Evolutionary conservation across 2,113 vertebrate genomes (phyloP).

Genomic region (Onychostoma macrolepis): DNA sequence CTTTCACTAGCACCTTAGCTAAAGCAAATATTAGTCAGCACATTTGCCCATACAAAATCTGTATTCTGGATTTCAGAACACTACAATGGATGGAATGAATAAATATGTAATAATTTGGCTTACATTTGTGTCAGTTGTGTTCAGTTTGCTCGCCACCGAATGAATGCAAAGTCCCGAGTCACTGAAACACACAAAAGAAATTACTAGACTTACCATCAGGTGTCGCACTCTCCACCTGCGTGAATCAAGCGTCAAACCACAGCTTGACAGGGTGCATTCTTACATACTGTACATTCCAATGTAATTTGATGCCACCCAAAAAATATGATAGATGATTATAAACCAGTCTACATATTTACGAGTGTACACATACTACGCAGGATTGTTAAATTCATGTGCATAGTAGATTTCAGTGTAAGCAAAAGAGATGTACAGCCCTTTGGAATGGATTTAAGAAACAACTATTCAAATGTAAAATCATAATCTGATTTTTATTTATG

Average conservation of each 20-base stretch:
- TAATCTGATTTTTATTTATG: neutral
- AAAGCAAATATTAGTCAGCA: neutral
- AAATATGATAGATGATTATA: neutral
- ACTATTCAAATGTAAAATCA: neutral
- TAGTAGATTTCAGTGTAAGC: neutral
- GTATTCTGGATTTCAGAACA: neutral
- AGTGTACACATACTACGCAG: neutral
- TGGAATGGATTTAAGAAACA: neutral
- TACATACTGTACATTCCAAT: neutral
- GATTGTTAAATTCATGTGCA: neutral
- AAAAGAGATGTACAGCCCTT: neutral
- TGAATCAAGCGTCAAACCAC: neutral
- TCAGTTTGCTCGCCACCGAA: neutral
- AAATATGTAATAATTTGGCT: neutral
- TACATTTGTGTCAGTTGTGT: neutral
- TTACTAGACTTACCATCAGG: neutral
- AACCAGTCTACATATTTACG: neutral
- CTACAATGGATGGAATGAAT: neutral
- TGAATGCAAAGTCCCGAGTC: neutral
- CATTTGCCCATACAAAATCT: too few species aligned
- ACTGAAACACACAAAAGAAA: neutral
- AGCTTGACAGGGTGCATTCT: neutral
- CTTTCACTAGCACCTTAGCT: neutral
- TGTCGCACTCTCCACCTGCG: neutral
- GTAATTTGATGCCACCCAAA: neutral